Evolutionary conservation across 2,797 vertebrate genomes (phyloP).

Genomic region (Poliocrania exsul): DNA sequence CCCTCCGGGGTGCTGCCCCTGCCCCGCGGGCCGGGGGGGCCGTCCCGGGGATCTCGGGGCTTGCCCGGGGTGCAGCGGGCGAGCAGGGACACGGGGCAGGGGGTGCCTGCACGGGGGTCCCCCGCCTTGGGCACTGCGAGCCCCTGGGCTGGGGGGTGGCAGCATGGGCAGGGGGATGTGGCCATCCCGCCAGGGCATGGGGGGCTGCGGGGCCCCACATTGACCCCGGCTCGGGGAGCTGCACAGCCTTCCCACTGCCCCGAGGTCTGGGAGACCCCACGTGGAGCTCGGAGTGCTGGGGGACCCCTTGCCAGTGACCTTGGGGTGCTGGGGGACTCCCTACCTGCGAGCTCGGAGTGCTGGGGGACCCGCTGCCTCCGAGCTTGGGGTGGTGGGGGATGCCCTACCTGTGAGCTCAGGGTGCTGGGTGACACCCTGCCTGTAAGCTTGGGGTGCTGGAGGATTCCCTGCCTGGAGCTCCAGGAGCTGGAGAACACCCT

Average conservation of each 20-base stretch:
- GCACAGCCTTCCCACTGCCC: neutral
- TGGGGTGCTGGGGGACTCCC: neutral
- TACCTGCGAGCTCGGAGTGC: neutral
- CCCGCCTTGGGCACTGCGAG: neutral
- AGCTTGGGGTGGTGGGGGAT: too few relatives aligned
- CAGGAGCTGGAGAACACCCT: neutral
- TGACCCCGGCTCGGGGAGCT: too few relatives aligned
- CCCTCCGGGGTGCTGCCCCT: neutral
- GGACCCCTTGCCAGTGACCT: neutral
- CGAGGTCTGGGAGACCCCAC: neutral
- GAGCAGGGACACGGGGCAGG: neutral
- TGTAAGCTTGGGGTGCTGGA: neutral
- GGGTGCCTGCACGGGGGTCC: neutral
- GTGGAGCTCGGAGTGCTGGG: too few relatives aligned
- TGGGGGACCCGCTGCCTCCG: too few relatives aligned
- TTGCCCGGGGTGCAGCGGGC: neutral
- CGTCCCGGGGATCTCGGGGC: too few relatives aligned
- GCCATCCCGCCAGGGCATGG: neutral
- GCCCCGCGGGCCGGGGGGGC: neutral
- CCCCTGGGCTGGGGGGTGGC: neutral
- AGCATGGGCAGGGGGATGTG: accelerated
- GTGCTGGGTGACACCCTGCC: neutral
- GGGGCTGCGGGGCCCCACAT: accelerated
- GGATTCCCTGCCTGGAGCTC: neutral
- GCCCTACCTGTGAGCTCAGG: neutral